These are phyloP conservation scores for Daboia siamensis DNA, from an alignment of 2,113 vertebrate species.

Conservation along the genomic window DNA sequence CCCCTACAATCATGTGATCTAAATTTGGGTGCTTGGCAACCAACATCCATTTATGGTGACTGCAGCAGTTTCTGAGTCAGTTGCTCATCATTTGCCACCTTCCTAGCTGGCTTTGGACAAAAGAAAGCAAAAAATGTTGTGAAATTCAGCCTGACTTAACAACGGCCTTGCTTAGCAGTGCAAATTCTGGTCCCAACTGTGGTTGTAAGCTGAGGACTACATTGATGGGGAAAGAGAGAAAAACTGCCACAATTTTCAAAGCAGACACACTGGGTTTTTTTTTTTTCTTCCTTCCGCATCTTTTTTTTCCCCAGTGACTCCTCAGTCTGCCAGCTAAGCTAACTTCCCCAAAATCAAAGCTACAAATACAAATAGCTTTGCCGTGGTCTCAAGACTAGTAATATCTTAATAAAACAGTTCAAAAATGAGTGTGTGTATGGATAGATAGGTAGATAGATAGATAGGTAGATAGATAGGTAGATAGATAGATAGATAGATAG, in stretches of 20 bases:
- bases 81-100: no score
- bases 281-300: background rate
- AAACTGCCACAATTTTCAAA: background rate
- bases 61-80: no score
- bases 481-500: no score
- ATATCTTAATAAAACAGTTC: background rate
- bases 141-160: background rate
- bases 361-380: background rate
- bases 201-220: background rate
- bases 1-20: no score
- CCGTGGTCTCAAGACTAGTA: background rate
- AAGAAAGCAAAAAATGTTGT: background rate
- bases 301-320: background rate
- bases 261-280: background rate
- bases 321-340: background rate
- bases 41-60: no score
- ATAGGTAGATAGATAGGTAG: no score
- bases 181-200: background rate
- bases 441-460: no score
- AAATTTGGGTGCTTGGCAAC: no score
- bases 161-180: background rate
- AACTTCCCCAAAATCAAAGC: background rate
- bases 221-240: background rate
- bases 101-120: no score
- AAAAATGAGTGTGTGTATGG: background rate